Percentiles rank a stretch among this genome's conserved stretches.
Conservation (phyloP, 1,140 invertebrate genomes). For the Cryptotermes secundus region DNA sequence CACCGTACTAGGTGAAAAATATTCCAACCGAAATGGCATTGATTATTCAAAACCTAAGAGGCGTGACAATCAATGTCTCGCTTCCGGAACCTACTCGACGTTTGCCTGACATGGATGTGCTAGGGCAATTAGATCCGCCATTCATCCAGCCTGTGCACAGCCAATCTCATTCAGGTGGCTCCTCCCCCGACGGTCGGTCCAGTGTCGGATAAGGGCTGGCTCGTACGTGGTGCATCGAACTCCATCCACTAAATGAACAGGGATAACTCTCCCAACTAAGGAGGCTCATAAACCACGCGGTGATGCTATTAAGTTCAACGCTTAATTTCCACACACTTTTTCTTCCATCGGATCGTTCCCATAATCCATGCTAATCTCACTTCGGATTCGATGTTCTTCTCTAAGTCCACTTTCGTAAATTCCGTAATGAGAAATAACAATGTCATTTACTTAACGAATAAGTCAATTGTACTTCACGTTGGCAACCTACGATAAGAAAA, state of each 20-base stretch:
- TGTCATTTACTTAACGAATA: slow-evolving; percentile 3
- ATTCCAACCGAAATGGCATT: no score
- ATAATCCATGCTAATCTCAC: slow-evolving; percentile 3
- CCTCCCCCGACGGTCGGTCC: not conserved
- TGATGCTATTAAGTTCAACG: not conserved
- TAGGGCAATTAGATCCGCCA: not conserved
- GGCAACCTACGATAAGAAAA: not conserved
- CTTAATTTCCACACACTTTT: not conserved
- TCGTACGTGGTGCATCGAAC: not conserved
- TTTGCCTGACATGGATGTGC: not conserved
- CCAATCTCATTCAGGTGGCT: not conserved
- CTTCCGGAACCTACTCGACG: not conserved
- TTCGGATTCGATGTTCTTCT: not conserved
- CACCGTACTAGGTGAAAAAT: no score
- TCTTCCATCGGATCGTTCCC: slow-evolving; percentile 14
- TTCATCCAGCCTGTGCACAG: not conserved
- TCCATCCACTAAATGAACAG: not conserved
- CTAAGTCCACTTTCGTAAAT: not conserved
- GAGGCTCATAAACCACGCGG: not conserved
- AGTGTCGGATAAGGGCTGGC: not conserved
- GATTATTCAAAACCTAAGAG: no score
- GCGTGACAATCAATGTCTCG: no score
- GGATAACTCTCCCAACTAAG: not conserved
- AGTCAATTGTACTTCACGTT: not conserved
- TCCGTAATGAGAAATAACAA: not conserved